phyloP scores from a whole-genome alignment of 2,113 vertebrate species.

The Nibea coibor region DNA sequence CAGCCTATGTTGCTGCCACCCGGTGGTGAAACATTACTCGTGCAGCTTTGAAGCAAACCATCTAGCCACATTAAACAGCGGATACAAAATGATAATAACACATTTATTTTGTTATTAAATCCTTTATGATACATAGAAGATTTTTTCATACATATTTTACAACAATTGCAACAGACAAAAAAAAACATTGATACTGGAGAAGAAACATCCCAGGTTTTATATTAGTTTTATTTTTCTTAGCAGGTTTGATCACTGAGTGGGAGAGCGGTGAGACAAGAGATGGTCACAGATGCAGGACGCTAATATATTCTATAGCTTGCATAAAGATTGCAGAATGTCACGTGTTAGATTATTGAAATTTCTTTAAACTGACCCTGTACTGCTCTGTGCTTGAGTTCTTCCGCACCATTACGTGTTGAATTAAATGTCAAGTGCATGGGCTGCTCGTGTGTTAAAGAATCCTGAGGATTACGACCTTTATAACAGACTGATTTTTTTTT shows the following conservation, averaged over 20 bases:
- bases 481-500: not conserved
- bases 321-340: conserved; percentile 35
- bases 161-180: conserved; percentile 31
- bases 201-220: not conserved
- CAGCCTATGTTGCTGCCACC: not conserved
- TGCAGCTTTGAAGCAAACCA: not conserved
- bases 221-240: not conserved
- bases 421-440: not conserved
- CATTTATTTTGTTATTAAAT: conserved; percentile 64
- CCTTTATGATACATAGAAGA: conserved; percentile 47
- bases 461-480: conserved; percentile 3
- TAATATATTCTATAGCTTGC: conserved; percentile 13
- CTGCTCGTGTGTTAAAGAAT: conserved; percentile 4
- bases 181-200: not conserved
- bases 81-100: conserved; percentile 25
- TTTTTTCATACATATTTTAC: conserved; percentile 50
- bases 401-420: conserved; percentile 15
- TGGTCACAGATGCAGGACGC: conserved; percentile 24
- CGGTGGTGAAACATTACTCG: not conserved
- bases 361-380: conserved; percentile 36
- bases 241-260: not conserved
- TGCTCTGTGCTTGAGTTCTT: conserved; percentile 53
- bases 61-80: not conserved
- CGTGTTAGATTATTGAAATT: conserved; percentile 16
- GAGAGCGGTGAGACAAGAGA: not conserved